These are phyloP conservation scores for Cephus runcator DNA, from an alignment of 2,888 invertebrate species.

Conservation along the genomic window DNA sequence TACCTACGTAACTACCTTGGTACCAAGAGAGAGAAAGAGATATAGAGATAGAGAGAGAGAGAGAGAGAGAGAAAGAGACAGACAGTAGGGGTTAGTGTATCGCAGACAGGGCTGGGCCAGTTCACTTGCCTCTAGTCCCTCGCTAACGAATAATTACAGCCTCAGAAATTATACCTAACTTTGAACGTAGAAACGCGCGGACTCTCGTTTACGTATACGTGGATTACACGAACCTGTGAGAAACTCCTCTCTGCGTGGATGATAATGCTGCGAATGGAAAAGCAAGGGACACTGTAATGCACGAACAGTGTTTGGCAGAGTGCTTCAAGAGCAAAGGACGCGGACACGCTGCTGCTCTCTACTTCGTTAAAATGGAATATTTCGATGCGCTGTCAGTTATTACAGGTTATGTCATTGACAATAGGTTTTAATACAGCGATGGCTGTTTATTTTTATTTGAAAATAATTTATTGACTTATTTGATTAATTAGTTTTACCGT, in stretches of 20 bases:
- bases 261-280: conserved; percentile 32
- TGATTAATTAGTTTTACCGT: too few relatives aligned
- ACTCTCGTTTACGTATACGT: background rate
- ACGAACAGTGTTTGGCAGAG: conserved; percentile 44
- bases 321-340: conserved; percentile 13
- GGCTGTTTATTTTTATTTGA: too few relatives aligned
- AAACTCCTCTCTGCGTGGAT: conserved; percentile 18
- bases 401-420: background rate
- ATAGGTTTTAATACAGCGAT: background rate
- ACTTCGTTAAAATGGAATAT: background rate
- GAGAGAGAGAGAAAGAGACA: background rate
- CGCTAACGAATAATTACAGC: conserved; percentile 52
- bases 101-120: conserved; percentile 1
- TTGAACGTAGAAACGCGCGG: conserved; percentile 12
- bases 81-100: conserved; percentile 9
- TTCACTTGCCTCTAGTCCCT: conserved; percentile 24
- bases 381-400: background rate
- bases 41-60: background rate
- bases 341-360: conserved; percentile 6
- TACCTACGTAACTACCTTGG: background rate
- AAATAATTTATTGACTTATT: too few relatives aligned
- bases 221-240: conserved; percentile 6
- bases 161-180: conserved; percentile 35
- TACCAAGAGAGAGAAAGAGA: background rate
- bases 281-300: conserved; percentile 40